Base-by-base conservation (phyloP, 1,140 invertebrate genomes). In the Aphelenchoides fujianensis region DNA sequence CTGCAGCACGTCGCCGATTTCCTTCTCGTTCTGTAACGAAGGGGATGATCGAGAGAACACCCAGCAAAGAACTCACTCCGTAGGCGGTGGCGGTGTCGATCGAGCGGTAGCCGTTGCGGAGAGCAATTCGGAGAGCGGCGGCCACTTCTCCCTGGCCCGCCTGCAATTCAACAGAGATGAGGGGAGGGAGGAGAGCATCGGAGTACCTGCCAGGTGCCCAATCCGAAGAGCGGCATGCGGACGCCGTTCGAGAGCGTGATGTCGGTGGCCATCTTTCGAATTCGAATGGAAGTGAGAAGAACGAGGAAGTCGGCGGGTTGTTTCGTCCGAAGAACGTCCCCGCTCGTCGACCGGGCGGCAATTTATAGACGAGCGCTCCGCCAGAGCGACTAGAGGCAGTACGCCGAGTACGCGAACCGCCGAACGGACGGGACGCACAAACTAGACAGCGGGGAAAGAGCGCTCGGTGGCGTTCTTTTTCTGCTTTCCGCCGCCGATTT, bases 1-100 rank as follows among this genome's bases (percentile, higher is more conserved):
- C 78, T 90, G 89, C 9, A 93, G 85, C 48, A 90, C 90, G 57
- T 87, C 88, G n/a, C 92, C 92, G 79, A 93, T 91, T 7, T 89
- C 88, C 2, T 69, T 88, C 85, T 93, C 92, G 82, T 93, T 93
- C 72, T 89, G 41, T 12, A 16, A 48, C 41, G 23, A 48, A 12
- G 41, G 23, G 41, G 12, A 48, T 48, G 12, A 48, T 12, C 41
- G 23, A 48, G 12, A 12, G 23, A 48, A 48, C 41, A n/a, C 23
- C 41, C 41, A 48, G 41, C 12, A 48, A 48, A n/a, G n/a, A n/a
- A n/a, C n/a, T n/a, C n/a, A n/a, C n/a, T 12, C 41, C 55, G 84
- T 92, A 92, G 1, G 90, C 89, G 69, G 87, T 86, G 27, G 91
- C 91, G 32, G 91, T 92, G 85, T 92, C 91, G 41, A 79, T 80